These are phyloP conservation scores for Melanotaenia nigrans DNA, from an alignment of 2,797 vertebrate species.

Conservation along the genomic window DNA sequence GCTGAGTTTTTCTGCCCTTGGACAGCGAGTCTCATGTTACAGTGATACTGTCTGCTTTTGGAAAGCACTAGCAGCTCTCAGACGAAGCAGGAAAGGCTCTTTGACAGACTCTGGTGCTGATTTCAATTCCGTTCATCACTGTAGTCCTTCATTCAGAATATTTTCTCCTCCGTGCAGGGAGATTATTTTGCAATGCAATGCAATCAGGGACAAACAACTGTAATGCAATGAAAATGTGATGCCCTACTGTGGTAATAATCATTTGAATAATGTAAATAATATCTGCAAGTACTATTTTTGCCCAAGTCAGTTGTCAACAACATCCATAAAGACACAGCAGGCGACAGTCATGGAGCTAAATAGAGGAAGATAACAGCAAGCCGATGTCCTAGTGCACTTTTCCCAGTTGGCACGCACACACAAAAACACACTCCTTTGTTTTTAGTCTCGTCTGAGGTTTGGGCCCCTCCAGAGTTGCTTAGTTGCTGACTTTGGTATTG, in stretches of 20 bases:
- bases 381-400: slow-evolving; percentile 58
- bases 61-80: neutral
- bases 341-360: slow-evolving; percentile 52
- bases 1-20: slow-evolving; percentile 39
- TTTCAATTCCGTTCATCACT: slow-evolving; percentile 24
- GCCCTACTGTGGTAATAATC: neutral
- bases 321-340: slow-evolving; percentile 65
- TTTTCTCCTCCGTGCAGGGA: neutral
- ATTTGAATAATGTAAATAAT: slow-evolving; percentile 10
- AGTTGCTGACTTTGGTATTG: slow-evolving; percentile 73
- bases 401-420: slow-evolving; percentile 47
- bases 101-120: slow-evolving; percentile 5
- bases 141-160: neutral
- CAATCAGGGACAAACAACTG: neutral
- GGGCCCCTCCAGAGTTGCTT: slow-evolving; percentile 68
- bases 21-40: slow-evolving; percentile 31
- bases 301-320: slow-evolving; percentile 33
- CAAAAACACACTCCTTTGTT: slow-evolving; percentile 59
- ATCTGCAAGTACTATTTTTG: slow-evolving; percentile 23
- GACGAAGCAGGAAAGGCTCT: neutral
- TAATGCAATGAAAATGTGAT: neutral
- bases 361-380: slow-evolving; percentile 57
- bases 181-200: neutral
- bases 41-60: slow-evolving; percentile 9
- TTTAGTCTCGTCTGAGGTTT: slow-evolving; percentile 54